phyloP scores from a whole-genome alignment of 2,888 invertebrate species.

The Nebria salina region DNA sequence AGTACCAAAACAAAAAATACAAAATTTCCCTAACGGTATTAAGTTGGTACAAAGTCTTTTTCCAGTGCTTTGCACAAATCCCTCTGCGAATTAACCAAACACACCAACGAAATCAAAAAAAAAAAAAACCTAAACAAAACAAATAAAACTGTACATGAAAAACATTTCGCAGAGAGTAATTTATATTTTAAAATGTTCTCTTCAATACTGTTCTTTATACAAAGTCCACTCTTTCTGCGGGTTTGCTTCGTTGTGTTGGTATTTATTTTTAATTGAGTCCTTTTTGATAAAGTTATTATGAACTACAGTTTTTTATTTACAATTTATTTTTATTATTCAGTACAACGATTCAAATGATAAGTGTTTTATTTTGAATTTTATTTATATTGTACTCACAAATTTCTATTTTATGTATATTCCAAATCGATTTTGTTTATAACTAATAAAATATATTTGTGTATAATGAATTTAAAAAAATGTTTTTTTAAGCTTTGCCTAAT shows the following conservation, averaged over 20 bases:
- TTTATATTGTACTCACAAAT: no score
- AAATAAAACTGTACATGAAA: background rate
- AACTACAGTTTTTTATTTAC: background rate
- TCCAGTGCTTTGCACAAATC: slow-evolving; percentile 29
- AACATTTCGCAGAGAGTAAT: slow-evolving; percentile 20
- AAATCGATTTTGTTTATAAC: no score
- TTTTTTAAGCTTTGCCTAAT: no score
- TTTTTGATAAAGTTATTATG: slow-evolving; percentile 12
- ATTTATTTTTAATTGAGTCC: slow-evolving; percentile 9
- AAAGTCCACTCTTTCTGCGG: background rate
- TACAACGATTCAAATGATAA: no score
- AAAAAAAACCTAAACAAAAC: background rate
- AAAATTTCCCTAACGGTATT: slow-evolving; percentile 32
- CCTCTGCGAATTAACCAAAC: slow-evolving; percentile 23
- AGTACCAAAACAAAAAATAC: slow-evolving; percentile 35
- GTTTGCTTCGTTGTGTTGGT: background rate
- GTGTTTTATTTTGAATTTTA: no score
- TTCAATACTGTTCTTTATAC: slow-evolving; percentile 16
- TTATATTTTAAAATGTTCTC: slow-evolving; percentile 19
- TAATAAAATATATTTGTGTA: no score
- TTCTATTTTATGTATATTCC: no score
- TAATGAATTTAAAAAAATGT: no score
- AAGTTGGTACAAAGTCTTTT: slow-evolving; percentile 42
- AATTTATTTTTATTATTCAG: slow-evolving; percentile 13
- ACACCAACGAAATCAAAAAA: background rate